A percentile compares a stretch with the other conserved stretches of the same genome.
Evolutionary conservation across 2,113 vertebrate genomes (phyloP).

Genomic region (Glaucidium brasilianum): DNA sequence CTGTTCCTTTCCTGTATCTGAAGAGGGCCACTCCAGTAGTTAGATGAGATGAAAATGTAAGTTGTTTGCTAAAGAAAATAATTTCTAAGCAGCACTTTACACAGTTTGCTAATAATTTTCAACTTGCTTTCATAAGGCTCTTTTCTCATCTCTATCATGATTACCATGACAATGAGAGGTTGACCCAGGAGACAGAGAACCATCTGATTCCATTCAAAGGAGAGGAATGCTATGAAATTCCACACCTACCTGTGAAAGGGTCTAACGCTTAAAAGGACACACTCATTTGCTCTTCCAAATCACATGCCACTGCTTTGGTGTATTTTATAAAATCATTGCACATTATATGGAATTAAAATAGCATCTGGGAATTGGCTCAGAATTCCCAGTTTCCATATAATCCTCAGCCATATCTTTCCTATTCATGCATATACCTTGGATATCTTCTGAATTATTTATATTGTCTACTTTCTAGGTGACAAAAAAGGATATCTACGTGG

Average conservation of each 20-base stretch:
- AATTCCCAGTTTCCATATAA: not conserved
- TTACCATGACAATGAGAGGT: not conserved
- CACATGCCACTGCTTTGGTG: not conserved
- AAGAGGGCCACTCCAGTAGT: not conserved
- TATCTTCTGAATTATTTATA: not conserved
- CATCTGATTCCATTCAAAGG: not conserved
- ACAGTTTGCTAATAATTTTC: not conserved
- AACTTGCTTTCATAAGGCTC: not conserved
- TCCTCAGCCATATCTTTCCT: not conserved
- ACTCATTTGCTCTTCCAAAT: not conserved
- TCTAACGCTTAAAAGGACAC: not conserved
- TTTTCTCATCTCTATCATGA: not conserved
- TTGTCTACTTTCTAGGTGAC: not conserved
- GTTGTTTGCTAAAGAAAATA: not conserved
- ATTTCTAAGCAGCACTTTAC: not conserved
- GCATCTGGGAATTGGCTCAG: not conserved
- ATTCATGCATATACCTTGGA: not conserved
- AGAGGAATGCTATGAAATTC: not conserved
- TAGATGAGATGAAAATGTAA: not conserved
- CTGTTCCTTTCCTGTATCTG: not conserved
- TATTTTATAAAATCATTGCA: not conserved
- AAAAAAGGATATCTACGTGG: not conserved
- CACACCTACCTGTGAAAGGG: not conserved
- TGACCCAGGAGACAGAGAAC: not conserved
- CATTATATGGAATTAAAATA: not conserved